Base-by-base conservation (phyloP, 1,140 invertebrate species). In the Magallana ariakensis region DNA sequence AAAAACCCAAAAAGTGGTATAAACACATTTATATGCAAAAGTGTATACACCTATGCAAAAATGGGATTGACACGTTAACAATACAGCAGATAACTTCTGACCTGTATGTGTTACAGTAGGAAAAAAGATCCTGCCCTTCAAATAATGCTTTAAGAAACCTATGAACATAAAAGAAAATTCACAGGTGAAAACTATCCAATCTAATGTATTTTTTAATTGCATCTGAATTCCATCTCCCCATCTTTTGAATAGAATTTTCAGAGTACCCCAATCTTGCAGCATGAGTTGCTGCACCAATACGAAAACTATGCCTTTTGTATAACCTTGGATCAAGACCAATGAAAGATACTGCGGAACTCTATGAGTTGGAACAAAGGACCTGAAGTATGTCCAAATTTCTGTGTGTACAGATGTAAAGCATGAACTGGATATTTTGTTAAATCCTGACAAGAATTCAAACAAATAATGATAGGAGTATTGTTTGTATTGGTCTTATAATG, bases 61-160 rank as follows among this genome's bases (percentile, higher is more conserved):
- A 0, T 46, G 0, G 5, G 0, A 46, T 46, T 2, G 0, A 46
- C 3, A 46, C 33, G 0, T 5, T 46, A n/a, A n/a, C n/a, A 0
- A 46, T 46, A 46, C 33, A 60, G 15, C 58, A 60, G 58, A 60
- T n/a, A 60, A 15, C n/a, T 13, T 60, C 58, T 13, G 58, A 16
- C 58, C 58, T 60, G n/a, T n/a, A n/a, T n/a, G n/a, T n/a, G n/a
- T n/a, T n/a, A n/a, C n/a, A 8, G 33, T 46, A 46, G 33, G 2
- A 46, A 46, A 5, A 46, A 15, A 60, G 58, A 13, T 15, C 19
- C 58, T 15, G 0, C 58, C 15, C 16, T n/a, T 60, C 6, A 60
- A 16, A 60, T 13, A 46, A 46, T 46, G n/a, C 33, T 5, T 46
- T 4, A 1, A 33, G 5, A 33, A 33, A 6, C 0, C 58, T 16